Percentiles rank a stretch among this genome's conserved stretches.
These are phyloP conservation scores for Enteromius unitaeniatus DNA, from an alignment of 2,797 vertebrate genomes.

Conservation along the genomic window DNA sequence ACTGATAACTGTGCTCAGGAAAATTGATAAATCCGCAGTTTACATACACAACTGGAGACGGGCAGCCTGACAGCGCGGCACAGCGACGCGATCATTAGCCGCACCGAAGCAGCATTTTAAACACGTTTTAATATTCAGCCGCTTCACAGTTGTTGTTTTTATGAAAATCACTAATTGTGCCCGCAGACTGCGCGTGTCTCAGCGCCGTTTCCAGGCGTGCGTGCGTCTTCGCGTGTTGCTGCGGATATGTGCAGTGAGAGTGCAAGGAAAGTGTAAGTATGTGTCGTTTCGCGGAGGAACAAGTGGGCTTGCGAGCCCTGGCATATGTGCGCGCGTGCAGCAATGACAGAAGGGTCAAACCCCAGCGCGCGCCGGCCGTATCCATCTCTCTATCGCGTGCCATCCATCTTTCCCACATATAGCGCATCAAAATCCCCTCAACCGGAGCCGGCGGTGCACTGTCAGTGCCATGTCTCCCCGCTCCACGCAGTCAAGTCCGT, in stretches of 20 bases:
- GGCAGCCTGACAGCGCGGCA: conserved; percentile 53
- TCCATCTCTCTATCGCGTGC: conserved; percentile 72
- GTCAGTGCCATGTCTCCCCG: conserved; percentile 72
- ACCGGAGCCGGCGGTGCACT: conserved; percentile 69
- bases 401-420: conserved; percentile 72
- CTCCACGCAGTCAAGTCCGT: conserved; percentile 67
- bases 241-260: conserved; percentile 36
- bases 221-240: conserved; percentile 50
- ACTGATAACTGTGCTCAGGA: conserved; percentile 75
- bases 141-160: conserved; percentile 60
- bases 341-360: conserved; percentile 89
- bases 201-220: conserved; percentile 36
- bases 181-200: conserved; percentile 60
- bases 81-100: conserved; percentile 29
- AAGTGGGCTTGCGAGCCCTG: conserved; percentile 62
- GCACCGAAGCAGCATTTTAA: conserved; percentile 55
- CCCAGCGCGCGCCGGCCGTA: conserved; percentile 74
- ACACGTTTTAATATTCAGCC: conserved; percentile 48
- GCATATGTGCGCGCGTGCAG: conserved; percentile 74
- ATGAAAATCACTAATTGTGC: conserved; percentile 71
- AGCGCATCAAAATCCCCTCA: conserved; percentile 72
- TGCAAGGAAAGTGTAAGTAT: conserved; percentile 52
- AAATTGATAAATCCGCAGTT: conserved; percentile 75
- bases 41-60: conserved; percentile 55
- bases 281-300: conserved; percentile 48